phyloP scores from a whole-genome alignment of 2,888 invertebrate genomes.

The Agonum fuliginosum region DNA sequence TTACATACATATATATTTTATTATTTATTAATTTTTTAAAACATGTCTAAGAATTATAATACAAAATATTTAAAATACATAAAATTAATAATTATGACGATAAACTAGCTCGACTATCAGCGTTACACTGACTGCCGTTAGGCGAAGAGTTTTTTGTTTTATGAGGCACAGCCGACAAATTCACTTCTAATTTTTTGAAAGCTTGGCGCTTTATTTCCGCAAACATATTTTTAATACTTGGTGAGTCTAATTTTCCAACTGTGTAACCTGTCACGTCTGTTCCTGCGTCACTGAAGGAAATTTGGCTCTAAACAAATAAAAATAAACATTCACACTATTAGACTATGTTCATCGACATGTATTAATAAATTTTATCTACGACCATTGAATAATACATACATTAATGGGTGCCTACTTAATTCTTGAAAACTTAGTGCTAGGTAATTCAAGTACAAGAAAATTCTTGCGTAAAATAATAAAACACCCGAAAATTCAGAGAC shows the following conservation, averaged over 20 bases:
- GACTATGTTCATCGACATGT: not conserved
- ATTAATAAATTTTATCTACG: no score
- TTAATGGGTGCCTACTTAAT: no score
- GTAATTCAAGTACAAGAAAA: no score
- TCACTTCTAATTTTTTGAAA: slow-evolving; percentile 45
- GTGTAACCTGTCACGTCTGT: not conserved
- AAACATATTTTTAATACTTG: slow-evolving; percentile 59
- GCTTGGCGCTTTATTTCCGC: slow-evolving; percentile 59
- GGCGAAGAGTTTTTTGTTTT: not conserved
- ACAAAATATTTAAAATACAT: not conserved
- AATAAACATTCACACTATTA: no score
- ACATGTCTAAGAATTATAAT: no score
- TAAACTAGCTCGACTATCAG: slow-evolving; percentile 45
- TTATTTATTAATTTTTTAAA: no score
- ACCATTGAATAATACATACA: no score
- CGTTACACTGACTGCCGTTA: not conserved
- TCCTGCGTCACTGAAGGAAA: slow-evolving; percentile 14
- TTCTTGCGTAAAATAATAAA: no score
- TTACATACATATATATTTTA: no score
- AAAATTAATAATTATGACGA: slow-evolving; percentile 39
- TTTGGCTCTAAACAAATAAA: slow-evolving; percentile 36
- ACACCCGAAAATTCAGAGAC: no score
- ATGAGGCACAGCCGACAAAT: not conserved
- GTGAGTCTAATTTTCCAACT: slow-evolving; percentile 1
- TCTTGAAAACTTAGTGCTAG: no score